A percentile compares a stretch with the other conserved stretches of the same genome.
Evolutionary conservation across 30 jellyfish, hydroid and myxozoan species (phyloP).

Genomic region (Calvadosia cruxmelitensis): DNA sequence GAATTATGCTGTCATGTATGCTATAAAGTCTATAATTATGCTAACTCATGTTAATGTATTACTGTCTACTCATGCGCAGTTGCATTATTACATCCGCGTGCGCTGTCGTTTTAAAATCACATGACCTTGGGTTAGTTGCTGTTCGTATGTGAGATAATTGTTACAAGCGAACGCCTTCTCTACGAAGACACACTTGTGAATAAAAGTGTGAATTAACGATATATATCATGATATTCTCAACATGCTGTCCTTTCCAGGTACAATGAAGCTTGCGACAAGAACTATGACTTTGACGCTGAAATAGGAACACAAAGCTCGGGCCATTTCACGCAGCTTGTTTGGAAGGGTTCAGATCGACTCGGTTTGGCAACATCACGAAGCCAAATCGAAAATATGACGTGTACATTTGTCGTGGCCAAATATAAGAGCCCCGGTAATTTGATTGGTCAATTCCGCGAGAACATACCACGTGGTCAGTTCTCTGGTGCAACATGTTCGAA

Average conservation of each 20-base stretch:
- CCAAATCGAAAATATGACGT: constrained; percentile 29
- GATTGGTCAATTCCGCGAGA: constrained; percentile 16
- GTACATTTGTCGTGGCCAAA: constrained; percentile 59
- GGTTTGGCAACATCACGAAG: constrained; percentile 68
- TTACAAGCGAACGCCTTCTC: too few species aligned
- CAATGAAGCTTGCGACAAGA: constrained; percentile 39
- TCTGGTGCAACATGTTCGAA: constrained; percentile 12
- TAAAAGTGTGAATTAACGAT: too few species aligned
- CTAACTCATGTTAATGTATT: too few species aligned
- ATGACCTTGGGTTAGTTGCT: too few species aligned
- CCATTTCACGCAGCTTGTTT: constrained; percentile 69
- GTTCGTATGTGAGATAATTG: too few species aligned
- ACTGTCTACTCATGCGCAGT: too few species aligned
- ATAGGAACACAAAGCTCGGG: constrained; percentile 15
- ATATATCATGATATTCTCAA: too few species aligned
- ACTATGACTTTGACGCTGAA: constrained; percentile 7
- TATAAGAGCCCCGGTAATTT: constrained; percentile 48
- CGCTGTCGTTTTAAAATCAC: too few species aligned
- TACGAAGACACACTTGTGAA: too few species aligned
- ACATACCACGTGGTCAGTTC: constrained; percentile 32
- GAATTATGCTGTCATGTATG: too few species aligned
- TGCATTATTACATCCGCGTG: too few species aligned
- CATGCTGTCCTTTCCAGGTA: constrained; percentile 37
- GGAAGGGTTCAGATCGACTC: constrained; percentile 36
- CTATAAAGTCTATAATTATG: too few species aligned